A percentile compares a stretch with the other conserved stretches of the same genome.
Evolutionary conservation across 2,797 vertebrate genomes (phyloP).

Genomic region (Malacoraja senta): DNA sequence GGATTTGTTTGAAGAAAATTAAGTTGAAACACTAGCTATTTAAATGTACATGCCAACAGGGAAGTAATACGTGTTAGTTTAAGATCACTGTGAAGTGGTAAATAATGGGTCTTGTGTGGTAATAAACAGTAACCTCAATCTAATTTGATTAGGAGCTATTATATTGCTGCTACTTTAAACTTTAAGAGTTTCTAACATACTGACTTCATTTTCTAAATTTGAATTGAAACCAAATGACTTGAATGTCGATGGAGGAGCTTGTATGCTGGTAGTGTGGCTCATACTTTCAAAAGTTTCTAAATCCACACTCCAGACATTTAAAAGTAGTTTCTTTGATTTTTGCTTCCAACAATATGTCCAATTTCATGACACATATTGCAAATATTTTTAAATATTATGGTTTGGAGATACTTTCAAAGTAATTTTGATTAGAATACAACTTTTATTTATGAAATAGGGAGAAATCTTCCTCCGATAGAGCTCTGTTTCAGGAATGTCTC

Average conservation of each 20-base stretch:
- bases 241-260: neutral
- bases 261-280: neutral
- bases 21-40: neutral
- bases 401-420: neutral
- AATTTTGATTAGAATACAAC: neutral
- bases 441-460: neutral
- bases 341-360: neutral
- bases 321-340: neutral
- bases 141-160: constrained; percentile 32
- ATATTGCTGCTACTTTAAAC: constrained; percentile 8
- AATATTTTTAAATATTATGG: neutral
- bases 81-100: constrained; percentile 15
- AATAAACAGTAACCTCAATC: constrained; percentile 28
- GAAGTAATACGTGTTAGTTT: constrained; percentile 24
- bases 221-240: constrained; percentile 37
- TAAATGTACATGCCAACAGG: constrained; percentile 24
- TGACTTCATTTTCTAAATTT: constrained; percentile 23
- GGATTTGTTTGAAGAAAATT: neutral
- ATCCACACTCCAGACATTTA: neutral
- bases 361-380: neutral
- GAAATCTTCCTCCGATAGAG: neutral
- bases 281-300: constrained; percentile 16
- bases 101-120: constrained; percentile 31
- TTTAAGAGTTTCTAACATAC: constrained; percentile 20
- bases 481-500: neutral